These are phyloP conservation scores for Calameuta filiformis DNA, from an alignment of 2,888 invertebrate genomes.

Conservation along the genomic window DNA sequence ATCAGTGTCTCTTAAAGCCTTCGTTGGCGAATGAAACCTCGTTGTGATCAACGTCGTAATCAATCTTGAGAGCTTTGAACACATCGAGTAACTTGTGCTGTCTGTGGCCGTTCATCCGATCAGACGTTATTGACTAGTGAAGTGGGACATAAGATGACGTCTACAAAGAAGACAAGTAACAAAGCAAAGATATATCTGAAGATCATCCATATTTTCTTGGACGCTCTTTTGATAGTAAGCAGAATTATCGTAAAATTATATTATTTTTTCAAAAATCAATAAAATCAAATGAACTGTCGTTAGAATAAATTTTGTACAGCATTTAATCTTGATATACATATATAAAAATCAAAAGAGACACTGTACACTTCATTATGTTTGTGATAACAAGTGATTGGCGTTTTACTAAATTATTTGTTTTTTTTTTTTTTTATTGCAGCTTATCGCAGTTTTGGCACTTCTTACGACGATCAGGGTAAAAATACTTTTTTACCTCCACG, in stretches of 20 bases:
- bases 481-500: background rate
- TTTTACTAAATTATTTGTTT: background rate
- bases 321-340: background rate
- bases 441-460: background rate
- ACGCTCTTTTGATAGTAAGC: background rate
- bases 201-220: background rate
- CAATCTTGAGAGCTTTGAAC: background rate
- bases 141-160: background rate
- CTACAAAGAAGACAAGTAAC: background rate
- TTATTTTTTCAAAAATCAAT: background rate
- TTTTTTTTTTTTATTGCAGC: background rate
- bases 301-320: background rate
- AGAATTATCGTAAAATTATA: background rate
- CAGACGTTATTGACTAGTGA: background rate
- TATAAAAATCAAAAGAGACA: background rate
- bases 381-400: background rate
- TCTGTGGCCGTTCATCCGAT: background rate
- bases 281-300: background rate
- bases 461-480: constrained; percentile 3
- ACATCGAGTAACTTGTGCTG: background rate
- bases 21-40: background rate
- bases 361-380: background rate
- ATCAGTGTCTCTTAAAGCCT: background rate
- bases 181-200: background rate
- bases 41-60: background rate